Percentiles rank a stretch among this genome's conserved stretches.
These are phyloP conservation scores for Pteropus rufus DNA, from an alignment of 2,797 vertebrate species.

Conservation along the genomic window DNA sequence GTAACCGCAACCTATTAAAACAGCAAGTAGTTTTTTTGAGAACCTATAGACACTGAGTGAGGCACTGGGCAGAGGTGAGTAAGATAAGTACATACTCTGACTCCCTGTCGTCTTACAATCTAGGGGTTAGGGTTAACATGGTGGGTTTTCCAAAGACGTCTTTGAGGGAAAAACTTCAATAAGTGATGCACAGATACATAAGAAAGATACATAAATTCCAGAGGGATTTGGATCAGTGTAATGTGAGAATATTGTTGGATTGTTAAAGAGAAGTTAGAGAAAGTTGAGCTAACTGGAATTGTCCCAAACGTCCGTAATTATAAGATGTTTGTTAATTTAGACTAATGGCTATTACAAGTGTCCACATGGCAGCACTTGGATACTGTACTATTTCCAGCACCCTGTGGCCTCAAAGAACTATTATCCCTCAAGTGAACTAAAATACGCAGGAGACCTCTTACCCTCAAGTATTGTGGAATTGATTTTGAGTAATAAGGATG, in stretches of 20 bases:
- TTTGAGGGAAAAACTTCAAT: neutral
- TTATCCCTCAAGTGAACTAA: conserved; percentile 73
- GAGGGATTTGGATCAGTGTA: neutral
- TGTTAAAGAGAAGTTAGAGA: conserved; percentile 9
- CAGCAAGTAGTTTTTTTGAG: neutral
- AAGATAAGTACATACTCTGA: neutral
- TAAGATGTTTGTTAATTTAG: conserved; percentile 40
- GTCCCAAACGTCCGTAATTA: neutral
- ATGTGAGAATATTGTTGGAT: neutral
- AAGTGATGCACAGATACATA: neutral
- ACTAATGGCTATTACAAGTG: neutral
- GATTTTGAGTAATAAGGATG: conserved; percentile 72
- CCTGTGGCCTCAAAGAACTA: neutral
- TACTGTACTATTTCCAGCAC: neutral
- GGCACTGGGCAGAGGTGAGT: neutral
- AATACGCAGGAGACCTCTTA: conserved; percentile 70
- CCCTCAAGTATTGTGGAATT: conserved; percentile 72
- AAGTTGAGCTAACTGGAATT: conserved; percentile 21
- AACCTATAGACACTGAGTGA: neutral
- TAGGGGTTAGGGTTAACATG: neutral
- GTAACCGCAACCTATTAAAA: neutral
- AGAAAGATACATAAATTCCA: neutral
- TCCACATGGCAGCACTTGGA: neutral
- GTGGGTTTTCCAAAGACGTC: neutral
- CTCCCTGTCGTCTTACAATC: neutral